Evolutionary conservation across 1,140 invertebrate genomes (phyloP), one percentile per base, ranked within the genome.

Genomic region (Apis dorsata): DNA sequence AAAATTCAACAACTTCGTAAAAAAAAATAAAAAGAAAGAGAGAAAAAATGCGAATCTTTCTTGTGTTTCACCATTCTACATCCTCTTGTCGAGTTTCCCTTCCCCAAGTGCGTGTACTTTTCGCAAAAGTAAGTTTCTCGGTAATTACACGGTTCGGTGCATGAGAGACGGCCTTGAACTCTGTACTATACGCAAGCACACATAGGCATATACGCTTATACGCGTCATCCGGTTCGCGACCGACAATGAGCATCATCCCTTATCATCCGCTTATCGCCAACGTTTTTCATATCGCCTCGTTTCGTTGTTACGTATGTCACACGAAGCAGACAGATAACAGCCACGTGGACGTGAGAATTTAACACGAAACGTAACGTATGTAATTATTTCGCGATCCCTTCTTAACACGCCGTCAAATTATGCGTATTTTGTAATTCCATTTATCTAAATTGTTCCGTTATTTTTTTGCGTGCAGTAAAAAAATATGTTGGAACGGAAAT

Each of bases 121-220:
- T n/a, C 60, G 62, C 65, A 11, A 11, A 2, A 10, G 62, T 44
- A 69, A 17, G 78, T 86, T 74, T 68, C 69, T 49, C 53, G 15
- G n/a, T 78, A 68, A 75, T 80, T 60, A 55, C 63, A 62, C 44
- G 73, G 65, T 8, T 72, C 49, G 53, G 59, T 83, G 70, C 53
- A 68, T 70, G 51, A 49, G 21, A 76, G 21, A 76, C 83, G 85
- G 76, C 85, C 86, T 88, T 88, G 86, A 88, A 88, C 85, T 87
- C 87, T 57, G 60, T 72, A 75, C 65, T 59, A 53, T 51, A 69
- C 57, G 34, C 34, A 28, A 28, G n/a, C 71, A 60, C 15, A 44
- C n/a, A 59, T 19, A 68, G 21, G 34, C 21, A 49, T 11, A 44
- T 34, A 49, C n/a, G 59, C 13, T 28, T 28, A 28, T 21, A 63